phyloP scores from a whole-genome alignment of 92 coral and sea anemone species.

The Scolanthus callimorphus region DNA sequence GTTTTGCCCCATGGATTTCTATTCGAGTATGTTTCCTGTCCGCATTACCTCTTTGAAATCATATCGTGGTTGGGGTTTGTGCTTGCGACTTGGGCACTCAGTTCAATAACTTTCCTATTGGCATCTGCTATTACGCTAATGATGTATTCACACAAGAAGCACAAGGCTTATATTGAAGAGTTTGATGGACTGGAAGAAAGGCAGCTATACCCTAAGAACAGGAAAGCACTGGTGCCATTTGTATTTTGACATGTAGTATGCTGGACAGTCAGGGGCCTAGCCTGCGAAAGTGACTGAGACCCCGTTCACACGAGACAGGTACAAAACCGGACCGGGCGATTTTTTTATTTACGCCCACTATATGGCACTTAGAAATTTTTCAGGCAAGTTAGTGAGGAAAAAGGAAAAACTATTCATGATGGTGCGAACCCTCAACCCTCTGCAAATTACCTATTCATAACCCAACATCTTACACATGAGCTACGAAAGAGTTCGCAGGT shows the following conservation, averaged over 20 bases:
- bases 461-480: too few relatives aligned
- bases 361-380: too few relatives aligned
- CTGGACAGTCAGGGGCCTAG: too few relatives aligned
- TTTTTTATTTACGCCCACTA: too few relatives aligned
- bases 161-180: slow-evolving; percentile 54
- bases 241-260: slow-evolving; percentile 49
- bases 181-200: slow-evolving; percentile 68
- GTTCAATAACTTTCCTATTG: slow-evolving; percentile 60
- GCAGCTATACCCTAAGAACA: slow-evolving; percentile 58
- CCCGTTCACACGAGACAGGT: too few relatives aligned
- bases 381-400: too few relatives aligned
- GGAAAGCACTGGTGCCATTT: slow-evolving; percentile 73
- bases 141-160: slow-evolving; percentile 62
- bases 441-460: too few relatives aligned
- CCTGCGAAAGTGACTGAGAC: too few relatives aligned
- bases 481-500: too few relatives aligned
- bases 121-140: slow-evolving; percentile 68
- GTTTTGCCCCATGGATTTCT: slow-evolving; percentile 71
- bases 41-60: slow-evolving; percentile 74
- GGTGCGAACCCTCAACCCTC: too few relatives aligned
- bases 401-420: too few relatives aligned
- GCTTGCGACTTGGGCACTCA: slow-evolving; percentile 53
- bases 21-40: slow-evolving; percentile 68
- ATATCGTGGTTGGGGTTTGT: slow-evolving; percentile 76
- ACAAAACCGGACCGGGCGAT: too few relatives aligned